phyloP scores from a whole-genome alignment of 2,888 invertebrate genomes.

The Myopa testacea region DNA sequence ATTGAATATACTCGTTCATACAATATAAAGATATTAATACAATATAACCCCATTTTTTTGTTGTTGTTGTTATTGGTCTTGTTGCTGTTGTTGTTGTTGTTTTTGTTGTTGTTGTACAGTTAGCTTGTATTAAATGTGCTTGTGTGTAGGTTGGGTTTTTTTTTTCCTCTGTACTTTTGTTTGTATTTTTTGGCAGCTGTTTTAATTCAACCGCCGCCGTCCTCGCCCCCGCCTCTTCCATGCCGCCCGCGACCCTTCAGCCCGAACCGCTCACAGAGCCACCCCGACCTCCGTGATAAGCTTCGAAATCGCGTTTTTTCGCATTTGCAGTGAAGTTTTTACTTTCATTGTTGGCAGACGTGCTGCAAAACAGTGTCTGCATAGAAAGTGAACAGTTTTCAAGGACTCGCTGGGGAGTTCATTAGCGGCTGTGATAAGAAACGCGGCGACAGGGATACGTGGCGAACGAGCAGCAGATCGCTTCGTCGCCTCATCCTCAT shows the following conservation, averaged over 20 bases:
- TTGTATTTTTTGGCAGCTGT: not conserved
- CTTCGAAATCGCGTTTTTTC: slow-evolving; percentile 16
- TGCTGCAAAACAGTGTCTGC: not conserved
- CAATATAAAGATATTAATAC: not conserved
- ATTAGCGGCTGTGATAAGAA: slow-evolving; percentile 29
- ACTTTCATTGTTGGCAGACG: slow-evolving; percentile 34
- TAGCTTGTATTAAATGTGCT: not conserved
- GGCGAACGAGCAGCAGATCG: not conserved
- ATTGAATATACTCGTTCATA: slow-evolving; percentile 2
- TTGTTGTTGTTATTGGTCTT: not conserved
- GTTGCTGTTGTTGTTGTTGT: not conserved
- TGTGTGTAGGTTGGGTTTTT: not conserved
- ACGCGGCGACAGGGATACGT: not conserved
- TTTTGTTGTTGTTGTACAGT: slow-evolving; percentile 1
- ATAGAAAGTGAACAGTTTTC: slow-evolving; percentile 27
- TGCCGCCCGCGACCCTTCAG: not conserved
- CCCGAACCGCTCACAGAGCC: not conserved
- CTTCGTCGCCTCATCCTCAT: too few relatives aligned
- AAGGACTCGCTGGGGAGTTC: slow-evolving; percentile 29
- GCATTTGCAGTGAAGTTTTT: slow-evolving; percentile 26
- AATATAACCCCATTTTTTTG: not conserved
- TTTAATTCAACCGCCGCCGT: not conserved
- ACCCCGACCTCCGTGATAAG: slow-evolving; percentile 13
- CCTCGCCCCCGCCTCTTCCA: not conserved
- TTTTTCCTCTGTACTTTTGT: not conserved